A percentile compares a stretch with the other conserved stretches of the same genome.
These are phyloP conservation scores for Channallabes apus DNA, from an alignment of 2,797 vertebrate species.

Conservation along the genomic window DNA sequence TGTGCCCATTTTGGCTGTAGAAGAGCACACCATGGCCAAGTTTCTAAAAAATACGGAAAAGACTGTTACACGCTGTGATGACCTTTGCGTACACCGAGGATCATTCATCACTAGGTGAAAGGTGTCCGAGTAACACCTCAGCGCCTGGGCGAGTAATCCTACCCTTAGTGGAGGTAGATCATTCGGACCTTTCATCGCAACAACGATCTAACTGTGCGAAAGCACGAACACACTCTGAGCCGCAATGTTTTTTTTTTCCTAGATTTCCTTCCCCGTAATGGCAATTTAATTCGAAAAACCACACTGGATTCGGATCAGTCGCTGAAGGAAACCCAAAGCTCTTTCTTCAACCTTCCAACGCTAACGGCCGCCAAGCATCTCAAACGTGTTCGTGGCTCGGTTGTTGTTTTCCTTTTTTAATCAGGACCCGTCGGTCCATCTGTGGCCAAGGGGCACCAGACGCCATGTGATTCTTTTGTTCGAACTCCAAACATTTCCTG, in stretches of 20 bases:
- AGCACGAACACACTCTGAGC: neutral
- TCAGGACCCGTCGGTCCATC: constrained; percentile 47
- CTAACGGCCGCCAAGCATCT: neutral
- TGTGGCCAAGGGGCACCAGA: constrained; percentile 47
- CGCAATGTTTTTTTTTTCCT: neutral
- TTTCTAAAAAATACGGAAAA: constrained; percentile 14
- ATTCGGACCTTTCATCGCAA: neutral
- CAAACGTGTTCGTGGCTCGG: constrained; percentile 21
- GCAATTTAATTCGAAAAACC: constrained; percentile 5
- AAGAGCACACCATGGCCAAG: neutral
- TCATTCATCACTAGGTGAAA: constrained; percentile 26
- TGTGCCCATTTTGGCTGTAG: constrained; percentile 16
- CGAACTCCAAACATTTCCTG: constrained; percentile 60
- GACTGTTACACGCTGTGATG: neutral
- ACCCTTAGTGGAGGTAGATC: neutral
- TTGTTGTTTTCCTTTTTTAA: constrained; percentile 59
- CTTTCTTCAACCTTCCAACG: neutral
- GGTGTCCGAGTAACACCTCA: constrained; percentile 1
- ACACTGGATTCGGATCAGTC: neutral
- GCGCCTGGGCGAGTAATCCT: neutral
- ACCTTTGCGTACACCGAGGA: constrained; percentile 6
- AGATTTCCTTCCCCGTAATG: neutral
- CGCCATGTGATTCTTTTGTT: constrained; percentile 58
- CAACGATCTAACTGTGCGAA: neutral
- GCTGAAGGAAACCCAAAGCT: constrained; percentile 7